Percentiles rank a stretch among this genome's conserved stretches.
Evolutionary conservation across 2,113 vertebrate genomes (phyloP).

Genomic region (Dicrurus megarhynchus): DNA sequence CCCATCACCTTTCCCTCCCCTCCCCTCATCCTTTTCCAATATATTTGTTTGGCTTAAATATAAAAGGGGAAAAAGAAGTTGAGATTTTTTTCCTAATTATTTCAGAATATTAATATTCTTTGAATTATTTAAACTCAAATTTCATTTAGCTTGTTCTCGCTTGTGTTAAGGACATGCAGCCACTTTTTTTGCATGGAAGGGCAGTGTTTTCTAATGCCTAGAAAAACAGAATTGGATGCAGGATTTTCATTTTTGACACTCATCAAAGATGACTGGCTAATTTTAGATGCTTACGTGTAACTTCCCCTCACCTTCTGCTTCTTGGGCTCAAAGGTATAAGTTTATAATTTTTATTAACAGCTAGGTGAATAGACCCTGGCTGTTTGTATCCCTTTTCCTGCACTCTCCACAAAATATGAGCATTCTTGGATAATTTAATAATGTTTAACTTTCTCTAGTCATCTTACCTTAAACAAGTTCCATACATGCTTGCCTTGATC

Average conservation of each 20-base stretch:
- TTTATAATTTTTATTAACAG: not conserved
- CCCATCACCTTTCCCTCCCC: rapidly evolving
- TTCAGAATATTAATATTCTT: not conserved
- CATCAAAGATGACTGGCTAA: not conserved
- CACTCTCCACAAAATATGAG: not conserved
- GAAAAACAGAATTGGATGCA: not conserved
- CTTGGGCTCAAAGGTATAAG: not conserved
- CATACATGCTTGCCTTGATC: not conserved
- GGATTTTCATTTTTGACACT: not conserved
- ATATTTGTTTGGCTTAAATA: not conserved
- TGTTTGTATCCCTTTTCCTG: not conserved
- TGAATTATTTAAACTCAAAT: not conserved
- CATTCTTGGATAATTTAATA: not conserved
- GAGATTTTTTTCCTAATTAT: not conserved
- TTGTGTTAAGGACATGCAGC: not conserved
- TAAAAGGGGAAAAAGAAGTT: not conserved
- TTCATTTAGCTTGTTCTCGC: not conserved
- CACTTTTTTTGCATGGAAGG: not conserved
- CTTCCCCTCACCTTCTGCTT: not conserved
- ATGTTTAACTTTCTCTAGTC: not conserved
- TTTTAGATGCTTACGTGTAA: not conserved
- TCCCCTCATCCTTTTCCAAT: not conserved
- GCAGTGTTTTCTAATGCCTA: not conserved
- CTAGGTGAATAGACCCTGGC: not conserved
- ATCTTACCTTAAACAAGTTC: not conserved